Evolutionary conservation across 2,888 invertebrate species (phyloP), one percentile per base, ranked within the genome.

Genomic region (Pammene fasciana): DNA sequence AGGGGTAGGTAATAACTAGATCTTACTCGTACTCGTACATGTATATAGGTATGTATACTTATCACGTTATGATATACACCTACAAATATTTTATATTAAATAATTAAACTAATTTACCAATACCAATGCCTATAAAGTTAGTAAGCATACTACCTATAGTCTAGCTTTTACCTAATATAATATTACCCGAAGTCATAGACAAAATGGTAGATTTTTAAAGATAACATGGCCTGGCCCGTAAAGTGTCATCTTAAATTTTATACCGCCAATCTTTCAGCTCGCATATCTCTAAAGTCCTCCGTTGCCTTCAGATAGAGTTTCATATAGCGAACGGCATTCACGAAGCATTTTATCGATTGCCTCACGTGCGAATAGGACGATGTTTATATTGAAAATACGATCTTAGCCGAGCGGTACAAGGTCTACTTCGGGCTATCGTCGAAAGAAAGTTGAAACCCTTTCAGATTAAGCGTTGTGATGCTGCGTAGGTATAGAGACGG

Each of bases 401-500:
- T 54, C 65, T 57, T 70, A 68, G 41, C 26, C 41, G 55, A 55
- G 45, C 48, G 61, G 43, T 50, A 65, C 62, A 71, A 65, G 54
- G 59, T 16, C 14, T 45, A 43, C 13, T 65, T 70, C 54, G 41
- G 45, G n/a, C 46, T 18, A 34, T 71, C 76, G 73, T 73, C 70
- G 71, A 62, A 36, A 70, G 72, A 75, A 81, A 76, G 79, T 86
- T 86, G 79, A 90, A 71, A 90, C 89, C 91, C 90, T 90, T 92
- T 89, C 83, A 86, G 88, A 86, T 87, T 86, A 89, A 81, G 79
- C 78, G 75, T 75, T 78, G 78, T 80, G 82, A 86, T 85, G 82
- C 82, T 84, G 85, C 74, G 78, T 84, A 83, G 85, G 84, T 84
- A 84, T 76, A 84, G 83, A 85, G 83, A 83, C 79, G 78, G 84